Conservation (phyloP, 1,140 invertebrate species). For the Doryteuthis pealeii region DNA sequence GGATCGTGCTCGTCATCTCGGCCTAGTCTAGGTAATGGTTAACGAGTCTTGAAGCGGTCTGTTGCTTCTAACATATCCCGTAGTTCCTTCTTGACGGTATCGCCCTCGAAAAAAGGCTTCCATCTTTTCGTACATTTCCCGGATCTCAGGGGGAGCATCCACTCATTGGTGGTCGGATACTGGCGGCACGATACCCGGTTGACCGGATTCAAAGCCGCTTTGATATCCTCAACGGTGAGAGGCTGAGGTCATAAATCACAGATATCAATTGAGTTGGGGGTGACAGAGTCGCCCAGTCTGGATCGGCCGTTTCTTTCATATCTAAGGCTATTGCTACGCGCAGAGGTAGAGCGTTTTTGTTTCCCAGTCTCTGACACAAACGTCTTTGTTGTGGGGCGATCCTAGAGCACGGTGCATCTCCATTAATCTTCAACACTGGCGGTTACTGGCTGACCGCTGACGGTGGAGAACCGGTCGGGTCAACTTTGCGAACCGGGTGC, state of each 20-base stretch:
- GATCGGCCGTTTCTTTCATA: background rate
- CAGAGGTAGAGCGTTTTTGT: background rate
- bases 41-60: constrained; percentile 19
- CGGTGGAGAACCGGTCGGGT: background rate
- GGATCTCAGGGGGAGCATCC: constrained; percentile 48
- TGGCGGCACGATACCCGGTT: constrained; percentile 32
- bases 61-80: constrained; percentile 46
- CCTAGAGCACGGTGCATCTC: background rate
- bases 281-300: constrained; percentile 32
- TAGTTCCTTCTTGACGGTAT: constrained; percentile 47
- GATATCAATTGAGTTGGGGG: constrained; percentile 39
- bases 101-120: constrained; percentile 48
- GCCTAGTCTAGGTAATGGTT: constrained; percentile 7
- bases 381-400: background rate
- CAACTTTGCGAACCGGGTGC: background rate
- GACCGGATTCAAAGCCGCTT: constrained; percentile 42
- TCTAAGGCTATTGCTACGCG: background rate
- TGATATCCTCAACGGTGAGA: constrained; percentile 45
- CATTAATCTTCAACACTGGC: background rate
- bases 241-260: constrained; percentile 27
- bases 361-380: background rate
- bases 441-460: background rate
- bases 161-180: constrained; percentile 22
- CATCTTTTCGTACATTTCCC: constrained; percentile 49
- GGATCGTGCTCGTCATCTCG: constrained; percentile 20